Evolutionary conservation across 2,113 vertebrate genomes (phyloP).

Genomic region (Myotis yumanensis): DNA sequence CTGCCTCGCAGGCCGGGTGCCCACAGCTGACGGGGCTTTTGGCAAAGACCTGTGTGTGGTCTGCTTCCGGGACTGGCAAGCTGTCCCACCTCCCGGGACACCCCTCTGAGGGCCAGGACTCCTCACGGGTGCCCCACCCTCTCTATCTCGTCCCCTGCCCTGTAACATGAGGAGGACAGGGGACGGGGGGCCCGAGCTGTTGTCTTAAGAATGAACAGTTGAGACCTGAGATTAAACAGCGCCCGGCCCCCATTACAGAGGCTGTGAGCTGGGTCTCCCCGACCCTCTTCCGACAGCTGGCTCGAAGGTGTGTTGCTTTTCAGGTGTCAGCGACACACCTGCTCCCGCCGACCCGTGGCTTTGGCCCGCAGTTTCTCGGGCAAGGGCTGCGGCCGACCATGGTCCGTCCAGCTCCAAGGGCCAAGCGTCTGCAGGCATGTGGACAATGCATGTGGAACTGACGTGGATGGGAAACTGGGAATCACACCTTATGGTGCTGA

Average conservation of each 20-base stretch:
- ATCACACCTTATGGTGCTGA: background rate
- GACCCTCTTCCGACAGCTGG: background rate
- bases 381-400: background rate
- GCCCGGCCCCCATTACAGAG: background rate
- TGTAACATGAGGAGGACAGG: background rate
- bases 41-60: background rate
- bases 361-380: background rate
- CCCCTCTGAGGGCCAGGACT: background rate
- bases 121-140: background rate
- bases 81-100: background rate
- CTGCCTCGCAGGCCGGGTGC: fast-evolving
- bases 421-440: background rate
- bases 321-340: background rate
- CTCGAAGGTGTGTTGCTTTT: background rate
- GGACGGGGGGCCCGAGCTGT: background rate
- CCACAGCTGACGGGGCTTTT: background rate
- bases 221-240: background rate
- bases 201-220: background rate
- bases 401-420: background rate
- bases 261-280: no score
- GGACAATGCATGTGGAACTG: background rate
- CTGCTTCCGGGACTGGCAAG: background rate
- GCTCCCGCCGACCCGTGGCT: background rate
- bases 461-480: background rate
- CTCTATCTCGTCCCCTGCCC: background rate